Base-by-base conservation (phyloP, 2,888 invertebrate genomes). In the Ischnura elegans region DNA sequence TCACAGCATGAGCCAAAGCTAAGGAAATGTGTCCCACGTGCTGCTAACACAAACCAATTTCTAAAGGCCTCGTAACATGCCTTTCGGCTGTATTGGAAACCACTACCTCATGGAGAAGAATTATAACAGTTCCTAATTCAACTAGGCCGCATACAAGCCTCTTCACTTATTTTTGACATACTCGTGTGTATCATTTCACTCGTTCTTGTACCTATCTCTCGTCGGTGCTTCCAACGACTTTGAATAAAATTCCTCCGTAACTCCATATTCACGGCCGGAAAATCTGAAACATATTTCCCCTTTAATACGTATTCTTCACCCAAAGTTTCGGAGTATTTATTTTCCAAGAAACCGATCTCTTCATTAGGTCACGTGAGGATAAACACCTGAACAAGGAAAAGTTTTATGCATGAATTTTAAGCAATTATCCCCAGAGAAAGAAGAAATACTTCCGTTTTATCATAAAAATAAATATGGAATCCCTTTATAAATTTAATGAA, bases 261-360 rank as follows among this genome's bases (percentile, higher is more conserved):
- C 36, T 16, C 36, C 76, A 10, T 76, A 36, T 36, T 76, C 36
- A 36, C 8, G 2, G 10, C 36, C 36, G 29, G 36, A 76, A 76
- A 76, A n/a, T 36, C 76, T 76, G 29, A 76, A 76, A 76, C 29
- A 76, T 76, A 36, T 76, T n/a, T n/a, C 36, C 76, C 76, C 76
- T 76, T 76, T 76, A 76, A 76, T 76, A 21, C 61, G 6, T 16
- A 47, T 47, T 10, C n/a, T n/a, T n/a, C n/a, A 47, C 16, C 47
- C 47, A n/a, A 10, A 16, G 47, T 47, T 16, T 47, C 47, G 6
- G 47, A 10, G 47, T 47, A 61, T 61, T 21, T 76, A 25, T 61
- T n/a, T 4, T 19, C n/a, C 61, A 25, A n/a, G 21, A 2, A 25
- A 1, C n/a, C n/a, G 10, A 6, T n/a, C 0, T 76, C 36, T n/a